Conservation (phyloP, 2,113 vertebrate species). For the Xerus inauris region DNA sequence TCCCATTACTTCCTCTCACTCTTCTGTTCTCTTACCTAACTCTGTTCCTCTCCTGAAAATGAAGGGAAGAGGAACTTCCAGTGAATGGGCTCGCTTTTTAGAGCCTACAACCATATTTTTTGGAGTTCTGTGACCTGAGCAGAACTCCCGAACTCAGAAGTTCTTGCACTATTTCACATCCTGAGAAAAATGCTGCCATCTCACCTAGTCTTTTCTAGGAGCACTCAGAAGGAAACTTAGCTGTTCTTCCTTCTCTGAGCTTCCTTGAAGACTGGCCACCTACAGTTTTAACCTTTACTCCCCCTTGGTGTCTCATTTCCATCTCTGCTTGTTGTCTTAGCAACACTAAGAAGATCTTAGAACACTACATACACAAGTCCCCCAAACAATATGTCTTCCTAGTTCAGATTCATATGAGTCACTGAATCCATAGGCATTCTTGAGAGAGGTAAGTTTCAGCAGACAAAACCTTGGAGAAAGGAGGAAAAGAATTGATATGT, state of each 20-base stretch:
- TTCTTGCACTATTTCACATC: not conserved
- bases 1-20: not conserved
- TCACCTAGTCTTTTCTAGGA: not conserved
- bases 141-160: not conserved
- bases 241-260: not conserved
- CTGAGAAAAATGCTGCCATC: not conserved
- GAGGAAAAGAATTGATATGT: not conserved
- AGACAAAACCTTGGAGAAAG: not conserved
- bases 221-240: not conserved
- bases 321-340: not conserved
- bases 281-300: not conserved
- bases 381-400: not conserved
- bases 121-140: not conserved
- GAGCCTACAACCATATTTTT: not conserved
- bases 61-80: not conserved
- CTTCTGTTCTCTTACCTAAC: not conserved
- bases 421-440: not conserved
- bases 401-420: not conserved
- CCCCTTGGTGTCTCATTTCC: not conserved
- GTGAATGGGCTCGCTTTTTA: not conserved
- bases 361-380: not conserved
- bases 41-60: not conserved
- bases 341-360: not conserved
- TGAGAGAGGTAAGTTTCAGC: not conserved
- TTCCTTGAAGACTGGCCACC: not conserved